Conservation (phyloP, 2,888 invertebrate genomes). For the Lordiphosa fenestrarum region DNA sequence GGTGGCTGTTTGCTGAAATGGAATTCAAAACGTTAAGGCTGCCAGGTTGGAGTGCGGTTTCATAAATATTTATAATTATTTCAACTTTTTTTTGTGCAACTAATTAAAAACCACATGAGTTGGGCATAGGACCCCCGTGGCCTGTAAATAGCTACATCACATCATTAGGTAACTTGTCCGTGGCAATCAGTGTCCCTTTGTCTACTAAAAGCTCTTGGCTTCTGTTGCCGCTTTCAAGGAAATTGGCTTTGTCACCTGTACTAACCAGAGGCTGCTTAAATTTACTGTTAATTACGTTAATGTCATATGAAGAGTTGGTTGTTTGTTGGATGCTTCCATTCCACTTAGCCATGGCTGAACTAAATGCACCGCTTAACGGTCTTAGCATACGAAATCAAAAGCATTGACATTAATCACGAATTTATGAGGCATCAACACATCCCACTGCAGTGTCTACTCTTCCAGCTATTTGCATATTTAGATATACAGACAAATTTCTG, state of each 20-base stretch:
- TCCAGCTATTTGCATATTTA: slow-evolving; percentile 33
- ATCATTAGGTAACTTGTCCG: slow-evolving; percentile 61
- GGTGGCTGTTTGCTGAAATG: slow-evolving; percentile 32
- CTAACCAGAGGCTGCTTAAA: slow-evolving; percentile 54
- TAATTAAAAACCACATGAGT: slow-evolving; percentile 47
- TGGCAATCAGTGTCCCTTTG: slow-evolving; percentile 66
- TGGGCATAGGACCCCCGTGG: slow-evolving; percentile 34
- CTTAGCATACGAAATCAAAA: slow-evolving; percentile 35
- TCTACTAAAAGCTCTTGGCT: slow-evolving; percentile 24
- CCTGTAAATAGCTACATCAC: slow-evolving; percentile 47
- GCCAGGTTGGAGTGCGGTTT: slow-evolving; percentile 19
- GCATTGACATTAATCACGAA: slow-evolving; percentile 36
- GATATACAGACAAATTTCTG: slow-evolving; percentile 29
- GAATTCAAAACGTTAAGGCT: slow-evolving; percentile 25
- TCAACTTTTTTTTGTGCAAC: slow-evolving; percentile 24
- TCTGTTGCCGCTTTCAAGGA: slow-evolving; percentile 22
- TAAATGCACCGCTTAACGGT: slow-evolving; percentile 32
- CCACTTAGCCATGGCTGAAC: slow-evolving; percentile 35
- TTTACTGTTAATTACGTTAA: slow-evolving; percentile 67
- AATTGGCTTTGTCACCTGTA: slow-evolving; percentile 55
- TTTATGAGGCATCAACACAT: slow-evolving; percentile 30
- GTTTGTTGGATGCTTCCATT: slow-evolving; percentile 32
- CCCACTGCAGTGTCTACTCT: slow-evolving; percentile 5
- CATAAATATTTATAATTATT: slow-evolving; percentile 43
- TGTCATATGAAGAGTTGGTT: slow-evolving; percentile 41